phyloP scores from a whole-genome alignment of 1,140 invertebrate species.

The Ips nitidus region DNA sequence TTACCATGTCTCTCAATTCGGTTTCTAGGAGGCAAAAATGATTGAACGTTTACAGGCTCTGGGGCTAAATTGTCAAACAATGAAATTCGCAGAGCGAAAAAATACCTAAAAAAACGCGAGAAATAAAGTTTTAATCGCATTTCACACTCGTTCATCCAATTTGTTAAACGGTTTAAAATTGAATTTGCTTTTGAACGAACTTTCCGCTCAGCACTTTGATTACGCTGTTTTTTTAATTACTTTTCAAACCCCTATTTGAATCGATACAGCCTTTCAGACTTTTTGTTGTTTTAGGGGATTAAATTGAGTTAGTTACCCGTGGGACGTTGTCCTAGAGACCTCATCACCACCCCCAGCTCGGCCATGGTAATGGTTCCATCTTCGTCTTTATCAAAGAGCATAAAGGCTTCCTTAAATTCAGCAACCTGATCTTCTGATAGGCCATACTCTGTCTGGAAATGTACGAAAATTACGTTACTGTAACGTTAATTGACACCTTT shows the following conservation, averaged over 20 bases:
- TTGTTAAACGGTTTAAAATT: neutral
- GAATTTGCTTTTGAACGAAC: neutral
- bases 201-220: too few species aligned
- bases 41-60: neutral
- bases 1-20: constrained; percentile 87
- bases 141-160: neutral
- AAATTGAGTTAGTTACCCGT: constrained; percentile 62
- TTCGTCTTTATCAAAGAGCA: constrained; percentile 91
- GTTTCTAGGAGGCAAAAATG: constrained; percentile 55
- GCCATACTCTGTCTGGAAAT: constrained; percentile 75
- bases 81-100: too few species aligned
- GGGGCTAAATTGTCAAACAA: too few species aligned
- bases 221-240: too few species aligned
- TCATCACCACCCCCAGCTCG: constrained; percentile 86
- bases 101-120: too few species aligned
- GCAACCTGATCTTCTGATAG: constrained; percentile 83
- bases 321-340: constrained; percentile 83
- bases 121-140: too few species aligned
- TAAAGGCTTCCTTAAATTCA: constrained; percentile 90
- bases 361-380: constrained; percentile 88
- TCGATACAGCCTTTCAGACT: too few species aligned
- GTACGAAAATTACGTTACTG: constrained; percentile 10
- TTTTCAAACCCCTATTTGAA: too few species aligned
- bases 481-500: neutral
- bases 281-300: too few species aligned